Base-by-base conservation (phyloP, 2,797 vertebrate species). In the Cuniculus paca region DNA sequence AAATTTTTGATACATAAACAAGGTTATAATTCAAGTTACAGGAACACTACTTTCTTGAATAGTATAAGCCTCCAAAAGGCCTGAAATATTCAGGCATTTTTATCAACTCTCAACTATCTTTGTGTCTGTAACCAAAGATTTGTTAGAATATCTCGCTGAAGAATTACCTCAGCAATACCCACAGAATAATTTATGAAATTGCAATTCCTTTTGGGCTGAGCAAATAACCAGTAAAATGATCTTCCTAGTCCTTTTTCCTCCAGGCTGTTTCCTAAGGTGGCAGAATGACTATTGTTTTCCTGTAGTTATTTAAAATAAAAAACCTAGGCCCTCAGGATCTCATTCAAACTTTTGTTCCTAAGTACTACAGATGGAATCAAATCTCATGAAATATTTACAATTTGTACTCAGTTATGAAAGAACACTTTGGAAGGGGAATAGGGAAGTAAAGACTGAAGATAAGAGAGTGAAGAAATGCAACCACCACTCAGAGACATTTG, bases 121-220 rank as follows among this genome's bases (percentile, higher is more conserved):
- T 97, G 39, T 91, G 68, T 91, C 10, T 68, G 22, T 31, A 89
- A 88, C 50, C 34, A 4, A 74, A 88, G 36, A 92, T 60, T 93
- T 39, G 52, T 50, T 81, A 39, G 80, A 92, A 42, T 85, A 56
- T 88, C 82, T 95, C 79, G 82, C 88, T 95, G 80, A 96, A 92
- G 95, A 97, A 97, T 96, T 90, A 92, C 80, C 78, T 95, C 88
- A 91, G 80, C 88, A 81, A 85, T 63, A 92, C 36, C 48, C 36
- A 79, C 8, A 26, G 50, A 97, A 97, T 97, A 97, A 97, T 97
- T 97, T 96, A 97, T 97, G 90, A 97, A 95, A 58, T 74, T 97
- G 50, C 80, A 86, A 94, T 88, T 92, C 60, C 90, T 96, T 96
- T 88, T 88, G 82, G 94, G 79, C 54, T 6, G 50, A 2, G n/a